A percentile compares a stretch with the other conserved stretches of the same genome.
phyloP scores from a whole-genome alignment of 2,888 invertebrate species.

The Drepanosiphum platanoidis region DNA sequence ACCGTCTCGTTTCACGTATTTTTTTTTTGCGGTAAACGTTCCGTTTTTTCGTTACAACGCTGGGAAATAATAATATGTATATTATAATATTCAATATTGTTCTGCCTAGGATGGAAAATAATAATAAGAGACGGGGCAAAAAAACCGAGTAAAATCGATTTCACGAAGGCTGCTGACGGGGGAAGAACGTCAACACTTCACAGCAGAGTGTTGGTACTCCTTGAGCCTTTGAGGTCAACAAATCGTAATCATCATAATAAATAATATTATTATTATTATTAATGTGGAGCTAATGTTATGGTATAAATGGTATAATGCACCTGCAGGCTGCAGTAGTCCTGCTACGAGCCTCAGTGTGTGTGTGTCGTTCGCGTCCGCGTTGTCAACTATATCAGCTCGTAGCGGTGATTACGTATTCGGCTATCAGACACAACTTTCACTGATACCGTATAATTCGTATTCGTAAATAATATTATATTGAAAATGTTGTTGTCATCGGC shows the following conservation, averaged over 20 bases:
- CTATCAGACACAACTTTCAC: not conserved
- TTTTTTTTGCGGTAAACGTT: no score
- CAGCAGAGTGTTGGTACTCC: conserved; percentile 16
- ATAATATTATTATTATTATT: not conserved
- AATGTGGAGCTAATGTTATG: not conserved
- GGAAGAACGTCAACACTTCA: no score
- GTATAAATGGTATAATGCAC: not conserved
- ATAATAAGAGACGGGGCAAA: no score
- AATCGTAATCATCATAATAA: conserved; percentile 9
- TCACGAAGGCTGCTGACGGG: not conserved
- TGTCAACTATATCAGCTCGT: not conserved
- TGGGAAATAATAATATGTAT: no score
- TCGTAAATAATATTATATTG: no score
- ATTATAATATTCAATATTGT: no score
- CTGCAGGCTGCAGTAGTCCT: not conserved
- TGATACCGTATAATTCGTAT: not conserved
- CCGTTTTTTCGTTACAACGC: no score
- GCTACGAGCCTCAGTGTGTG: not conserved
- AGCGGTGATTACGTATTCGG: not conserved
- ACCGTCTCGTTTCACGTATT: no score
- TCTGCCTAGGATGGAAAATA: not conserved
- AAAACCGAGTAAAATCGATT: not conserved
- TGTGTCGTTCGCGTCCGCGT: no score
- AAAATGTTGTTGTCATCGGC: not conserved
- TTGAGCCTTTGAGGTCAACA: conserved; percentile 15